Evolutionary conservation across 2,888 invertebrate species (phyloP), one percentile per base, ranked within the genome.

Genomic region (Synergus japonicus): DNA sequence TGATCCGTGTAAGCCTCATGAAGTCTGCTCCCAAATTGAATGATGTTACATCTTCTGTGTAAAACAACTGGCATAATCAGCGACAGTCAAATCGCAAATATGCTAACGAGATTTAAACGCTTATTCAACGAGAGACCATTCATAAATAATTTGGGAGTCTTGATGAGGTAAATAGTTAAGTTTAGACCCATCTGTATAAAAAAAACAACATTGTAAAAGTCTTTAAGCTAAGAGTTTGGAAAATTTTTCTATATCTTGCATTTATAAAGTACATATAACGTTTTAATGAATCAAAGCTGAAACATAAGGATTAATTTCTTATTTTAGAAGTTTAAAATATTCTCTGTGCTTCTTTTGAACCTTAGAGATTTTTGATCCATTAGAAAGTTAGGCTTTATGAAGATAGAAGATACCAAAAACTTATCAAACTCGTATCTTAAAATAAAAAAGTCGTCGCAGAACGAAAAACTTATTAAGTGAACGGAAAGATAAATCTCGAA

Each of bases 41-140:
- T 80, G 77, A 78, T 60, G 13, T 69, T 44, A 29, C 46, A 29
- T n/a, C 46, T 49, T 29, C 13, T 66, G 44, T 65, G 12, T 43
- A 37, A 76, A 78, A 77, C 9, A 69, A 46, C 44, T 41, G 58
- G 46, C 76, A 69, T 46, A 49, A 44, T 69, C 46, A 69, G 29
- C 78, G 58, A 43, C 58, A 82, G 77, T 76, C 78, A 79, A 77
- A 69, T 49, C 49, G 29, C 22, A 77, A 83, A 84, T 77, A 66
- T 87, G 81, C 92, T 92, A 92, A 92, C 92, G 92, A 92, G 92
- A 92, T 92, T 92, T 92, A 92, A 92, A 89, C 85, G 91, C 91
- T 80, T 84, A 79, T 82, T 79, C 80, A 85, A 69, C 29, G 79
- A 84, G 82, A 84, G 82, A 84, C 89, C 91, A 92, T 91, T 92